These are phyloP conservation scores for Leptonema lineaticorne DNA, from an alignment of 1,140 invertebrate genomes.

Conservation along the genomic window DNA sequence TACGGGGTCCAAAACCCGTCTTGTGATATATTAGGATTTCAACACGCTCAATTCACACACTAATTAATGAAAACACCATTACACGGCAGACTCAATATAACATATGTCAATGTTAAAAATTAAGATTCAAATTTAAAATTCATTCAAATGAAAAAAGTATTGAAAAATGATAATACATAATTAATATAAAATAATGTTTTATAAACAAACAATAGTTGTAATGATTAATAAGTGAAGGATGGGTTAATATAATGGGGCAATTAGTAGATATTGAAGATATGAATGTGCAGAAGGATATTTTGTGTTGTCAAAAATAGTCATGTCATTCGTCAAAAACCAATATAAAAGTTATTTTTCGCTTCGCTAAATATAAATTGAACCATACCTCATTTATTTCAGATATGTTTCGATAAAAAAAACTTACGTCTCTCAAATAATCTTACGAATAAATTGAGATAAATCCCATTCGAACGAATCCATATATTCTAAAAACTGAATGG, in stretches of 20 bases:
- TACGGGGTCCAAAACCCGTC: background rate
- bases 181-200: no score
- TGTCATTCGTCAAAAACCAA: background rate
- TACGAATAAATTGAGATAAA: background rate
- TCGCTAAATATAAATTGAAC: background rate
- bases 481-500: no score
- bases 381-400: background rate
- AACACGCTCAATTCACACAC: conserved; percentile 9
- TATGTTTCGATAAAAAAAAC: background rate
- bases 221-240: no score
- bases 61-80: conserved; percentile 1
- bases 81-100: no score
- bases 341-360: background rate
- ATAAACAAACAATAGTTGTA: no score
- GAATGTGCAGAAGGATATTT: no score
- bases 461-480: background rate
- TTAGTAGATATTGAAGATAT: no score
- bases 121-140: no score
- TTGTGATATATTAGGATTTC: conserved; percentile 5
- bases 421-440: background rate
- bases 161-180: no score
- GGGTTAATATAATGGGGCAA: no score
- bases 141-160: no score
- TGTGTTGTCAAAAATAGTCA: background rate
- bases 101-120: no score